Evolutionary conservation across 2,797 vertebrate species (phyloP).

Genomic region (Microtus agrestis): DNA sequence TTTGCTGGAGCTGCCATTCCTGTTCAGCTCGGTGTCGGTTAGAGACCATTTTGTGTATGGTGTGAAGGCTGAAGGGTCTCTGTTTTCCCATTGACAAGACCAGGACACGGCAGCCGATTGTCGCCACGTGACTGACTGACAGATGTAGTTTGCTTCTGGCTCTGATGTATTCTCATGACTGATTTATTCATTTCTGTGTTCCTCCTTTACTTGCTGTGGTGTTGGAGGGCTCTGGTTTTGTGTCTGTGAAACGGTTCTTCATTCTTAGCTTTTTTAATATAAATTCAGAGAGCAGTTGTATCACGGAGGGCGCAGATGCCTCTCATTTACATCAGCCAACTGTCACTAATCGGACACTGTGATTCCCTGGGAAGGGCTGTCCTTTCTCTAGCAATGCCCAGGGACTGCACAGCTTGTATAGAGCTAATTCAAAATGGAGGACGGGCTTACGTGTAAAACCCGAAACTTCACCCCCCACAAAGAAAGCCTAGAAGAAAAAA

Average conservation of each 20-base stretch:
- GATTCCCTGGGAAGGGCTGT: neutral
- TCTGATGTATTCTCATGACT: neutral
- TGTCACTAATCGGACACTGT: neutral
- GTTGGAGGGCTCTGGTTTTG: neutral
- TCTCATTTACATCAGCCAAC: neutral
- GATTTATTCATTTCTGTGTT: neutral
- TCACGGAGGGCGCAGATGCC: neutral
- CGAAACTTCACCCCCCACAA: neutral
- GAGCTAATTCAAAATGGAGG: neutral
- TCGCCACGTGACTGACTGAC: neutral
- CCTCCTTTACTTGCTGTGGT: neutral
- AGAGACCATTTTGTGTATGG: neutral
- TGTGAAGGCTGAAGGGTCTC: neutral
- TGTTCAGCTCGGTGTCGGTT: neutral
- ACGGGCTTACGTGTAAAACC: neutral
- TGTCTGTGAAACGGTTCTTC: neutral
- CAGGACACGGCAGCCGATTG: no score
- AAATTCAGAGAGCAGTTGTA: neutral
- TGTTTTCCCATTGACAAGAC: neutral
- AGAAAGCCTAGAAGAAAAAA: conserved; percentile 1
- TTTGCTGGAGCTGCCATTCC: neutral
- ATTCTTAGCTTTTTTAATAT: neutral
- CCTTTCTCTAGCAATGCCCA: neutral
- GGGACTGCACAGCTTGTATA: neutral
- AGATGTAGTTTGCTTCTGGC: neutral